Base-by-base conservation (phyloP, 2,888 invertebrate genomes). In the Adineta ricciae region DNA sequence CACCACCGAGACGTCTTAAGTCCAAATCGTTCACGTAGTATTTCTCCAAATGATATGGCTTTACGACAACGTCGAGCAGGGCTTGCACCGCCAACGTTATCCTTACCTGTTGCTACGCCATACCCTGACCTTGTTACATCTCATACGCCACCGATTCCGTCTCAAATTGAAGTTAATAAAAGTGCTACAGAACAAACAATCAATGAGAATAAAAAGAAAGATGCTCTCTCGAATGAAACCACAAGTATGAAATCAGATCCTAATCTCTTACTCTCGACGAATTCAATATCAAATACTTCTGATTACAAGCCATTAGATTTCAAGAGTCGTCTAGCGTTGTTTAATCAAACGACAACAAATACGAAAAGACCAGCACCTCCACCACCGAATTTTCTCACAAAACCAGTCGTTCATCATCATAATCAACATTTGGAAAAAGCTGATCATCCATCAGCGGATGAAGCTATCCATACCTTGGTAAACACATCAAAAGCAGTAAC, bases 11-110 rank as follows among this genome's bases (percentile, higher is more conserved):
- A 78, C 21, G 41, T n/a, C 0, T 78, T n/a, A 41, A 78, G 78
- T 78, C 78, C 78, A 78, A 64, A 5, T 64, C 78, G 78, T 41
- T 41, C 41, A n/a, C 78, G 78, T 41, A 78, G 78, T 78, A 41
- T 41, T 41, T 78, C 78, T 4, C 78, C 78, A 41, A 41, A 78
- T 78, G 41, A 78, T 78, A n/a, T 41, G 38, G 78, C 41, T 38
- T 0, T 78, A 78, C 78, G 78, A n/a, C 78, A 78, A 78, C 38
- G 78, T 24, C 78, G 78, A 78, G n/a, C 78, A 78, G 14, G 11
- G 2, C 2, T 7, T 7, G 11, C 38, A 78, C 24, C 78, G n/a
- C 24, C n/a, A n/a, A 19, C 41, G 41, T 1, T 24, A 78, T 21
- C 21, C 19, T 11, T 24, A 41, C 38, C 36, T 21, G 11, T 14